Evolutionary conservation across 1,140 invertebrate species (phyloP).

Genomic region (Eumeta japonica): DNA sequence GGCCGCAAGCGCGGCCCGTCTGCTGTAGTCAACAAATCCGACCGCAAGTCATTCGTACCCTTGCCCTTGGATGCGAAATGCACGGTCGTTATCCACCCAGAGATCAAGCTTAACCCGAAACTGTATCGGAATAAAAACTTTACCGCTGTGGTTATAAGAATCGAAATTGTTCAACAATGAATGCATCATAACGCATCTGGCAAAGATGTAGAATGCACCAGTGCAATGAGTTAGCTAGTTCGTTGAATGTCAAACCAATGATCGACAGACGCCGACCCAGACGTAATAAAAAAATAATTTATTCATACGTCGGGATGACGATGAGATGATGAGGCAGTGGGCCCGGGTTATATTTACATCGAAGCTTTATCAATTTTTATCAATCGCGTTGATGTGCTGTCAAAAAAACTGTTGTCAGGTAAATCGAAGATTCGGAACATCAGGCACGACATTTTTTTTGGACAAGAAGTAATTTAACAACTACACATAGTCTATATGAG

Average conservation of each 20-base stretch:
- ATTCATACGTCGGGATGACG: conserved; percentile 49
- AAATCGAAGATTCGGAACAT: conserved; percentile 41
- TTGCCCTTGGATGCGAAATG: conserved; percentile 47
- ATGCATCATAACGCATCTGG: conserved; percentile 14
- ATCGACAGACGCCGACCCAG: conserved; percentile 44
- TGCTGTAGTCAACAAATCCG: conserved; percentile 38
- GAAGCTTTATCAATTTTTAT: too few species aligned
- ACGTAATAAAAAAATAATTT: conserved; percentile 55
- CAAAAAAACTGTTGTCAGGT: too few species aligned
- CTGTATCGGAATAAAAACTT: conserved; percentile 8
- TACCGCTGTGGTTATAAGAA: conserved; percentile 8
- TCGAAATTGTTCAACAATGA: conserved; percentile 14
- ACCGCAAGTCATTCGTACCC: conserved; percentile 26
- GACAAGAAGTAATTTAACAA: too few species aligned
- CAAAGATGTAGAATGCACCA: conserved; percentile 12
- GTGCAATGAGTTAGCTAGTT: conserved; percentile 50
- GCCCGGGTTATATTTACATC: too few species aligned
- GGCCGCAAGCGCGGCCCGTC: too few species aligned
- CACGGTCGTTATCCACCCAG: conserved; percentile 42
- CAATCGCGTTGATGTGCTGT: too few species aligned
- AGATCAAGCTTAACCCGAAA: conserved; percentile 34
- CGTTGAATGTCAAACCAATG: conserved; percentile 57
- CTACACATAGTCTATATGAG: too few species aligned
- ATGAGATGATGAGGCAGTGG: conserved; percentile 42
- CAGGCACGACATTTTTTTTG: too few species aligned